These are phyloP conservation scores for Enchytraeus crypticus DNA, from an alignment of 2,888 invertebrate species.

Conservation along the genomic window DNA sequence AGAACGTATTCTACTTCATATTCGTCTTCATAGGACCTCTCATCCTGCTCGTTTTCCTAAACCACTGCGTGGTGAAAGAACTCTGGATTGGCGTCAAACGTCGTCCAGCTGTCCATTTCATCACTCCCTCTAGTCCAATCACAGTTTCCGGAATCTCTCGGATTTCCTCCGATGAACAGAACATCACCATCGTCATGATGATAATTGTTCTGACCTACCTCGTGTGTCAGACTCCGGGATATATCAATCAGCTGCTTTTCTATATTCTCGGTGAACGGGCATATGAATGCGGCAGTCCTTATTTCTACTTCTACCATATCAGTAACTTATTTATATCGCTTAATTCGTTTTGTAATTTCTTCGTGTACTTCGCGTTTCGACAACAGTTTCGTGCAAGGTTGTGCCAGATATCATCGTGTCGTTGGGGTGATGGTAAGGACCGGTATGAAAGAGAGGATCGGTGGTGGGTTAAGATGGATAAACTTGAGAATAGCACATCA, in stretches of 20 bases:
- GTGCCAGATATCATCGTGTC: no score
- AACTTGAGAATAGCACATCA: no score
- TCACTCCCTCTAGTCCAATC: neutral
- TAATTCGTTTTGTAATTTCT: slow-evolving; percentile 29
- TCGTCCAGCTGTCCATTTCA: neutral
- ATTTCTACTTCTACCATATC: slow-evolving; percentile 28
- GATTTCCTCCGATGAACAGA: slow-evolving; percentile 27
- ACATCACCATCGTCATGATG: slow-evolving; percentile 29
- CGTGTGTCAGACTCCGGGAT: slow-evolving; percentile 28
- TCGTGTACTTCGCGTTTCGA: slow-evolving; percentile 29
- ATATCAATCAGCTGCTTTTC: slow-evolving; percentile 26
- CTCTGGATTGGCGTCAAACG: slow-evolving; percentile 20
- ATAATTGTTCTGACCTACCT: slow-evolving; percentile 27
- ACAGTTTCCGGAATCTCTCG: neutral
- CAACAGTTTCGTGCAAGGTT: slow-evolving; percentile 24
- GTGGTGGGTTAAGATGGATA: no score
- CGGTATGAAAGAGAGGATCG: no score
- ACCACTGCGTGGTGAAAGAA: slow-evolving; percentile 23
- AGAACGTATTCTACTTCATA: slow-evolving; percentile 24
- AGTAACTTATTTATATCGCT: slow-evolving; percentile 26
- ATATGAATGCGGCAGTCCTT: slow-evolving; percentile 23
- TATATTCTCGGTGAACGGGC: neutral
- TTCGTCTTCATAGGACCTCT: slow-evolving; percentile 29
- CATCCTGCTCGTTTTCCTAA: slow-evolving; percentile 24
- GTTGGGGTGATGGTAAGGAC: no score